These are phyloP conservation scores for Anoplius nigerrimus DNA, from an alignment of 2,888 invertebrate species.

Conservation along the genomic window DNA sequence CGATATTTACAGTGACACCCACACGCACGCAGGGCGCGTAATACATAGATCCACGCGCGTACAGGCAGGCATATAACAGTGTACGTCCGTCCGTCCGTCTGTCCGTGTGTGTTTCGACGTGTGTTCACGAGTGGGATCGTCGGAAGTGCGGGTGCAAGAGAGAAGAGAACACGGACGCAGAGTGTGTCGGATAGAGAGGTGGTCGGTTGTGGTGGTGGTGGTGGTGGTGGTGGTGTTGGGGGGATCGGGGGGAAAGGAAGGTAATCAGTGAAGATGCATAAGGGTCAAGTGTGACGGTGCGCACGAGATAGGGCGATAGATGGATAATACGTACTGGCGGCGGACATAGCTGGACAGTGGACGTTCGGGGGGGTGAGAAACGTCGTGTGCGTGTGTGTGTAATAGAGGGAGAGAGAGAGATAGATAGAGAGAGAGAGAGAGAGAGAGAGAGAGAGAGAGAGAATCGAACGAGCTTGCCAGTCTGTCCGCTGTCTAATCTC, in stretches of 20 bases:
- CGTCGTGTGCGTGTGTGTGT: background rate
- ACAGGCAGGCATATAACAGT: too few species aligned
- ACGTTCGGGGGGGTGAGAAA: constrained; percentile 6
- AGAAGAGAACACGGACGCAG: too few species aligned
- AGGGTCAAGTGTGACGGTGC: background rate
- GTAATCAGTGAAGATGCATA: background rate
- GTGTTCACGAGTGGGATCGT: constrained; percentile 48
- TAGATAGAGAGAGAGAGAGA: background rate
- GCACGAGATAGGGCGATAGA: constrained; percentile 1
- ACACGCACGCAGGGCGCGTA: too few species aligned
- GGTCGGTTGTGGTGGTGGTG: background rate
- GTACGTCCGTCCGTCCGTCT: constrained; percentile 26
- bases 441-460: background rate
- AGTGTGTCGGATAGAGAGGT: too few species aligned
- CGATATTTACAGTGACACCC: too few species aligned
- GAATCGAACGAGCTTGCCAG: background rate
- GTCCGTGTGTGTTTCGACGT: constrained; percentile 17
- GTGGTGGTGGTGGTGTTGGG: background rate
- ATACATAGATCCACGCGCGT: too few species aligned
- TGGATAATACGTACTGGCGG: background rate
- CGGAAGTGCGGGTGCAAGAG: constrained; percentile 23
- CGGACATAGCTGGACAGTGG: constrained; percentile 2
- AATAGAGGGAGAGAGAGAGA: background rate
- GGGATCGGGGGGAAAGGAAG: background rate
- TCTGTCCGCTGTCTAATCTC: constrained; percentile 1